Evolutionary conservation across 2,113 vertebrate genomes (phyloP), one percentile per base, ranked within the genome.

Genomic region (Bufo gargarizans): DNA sequence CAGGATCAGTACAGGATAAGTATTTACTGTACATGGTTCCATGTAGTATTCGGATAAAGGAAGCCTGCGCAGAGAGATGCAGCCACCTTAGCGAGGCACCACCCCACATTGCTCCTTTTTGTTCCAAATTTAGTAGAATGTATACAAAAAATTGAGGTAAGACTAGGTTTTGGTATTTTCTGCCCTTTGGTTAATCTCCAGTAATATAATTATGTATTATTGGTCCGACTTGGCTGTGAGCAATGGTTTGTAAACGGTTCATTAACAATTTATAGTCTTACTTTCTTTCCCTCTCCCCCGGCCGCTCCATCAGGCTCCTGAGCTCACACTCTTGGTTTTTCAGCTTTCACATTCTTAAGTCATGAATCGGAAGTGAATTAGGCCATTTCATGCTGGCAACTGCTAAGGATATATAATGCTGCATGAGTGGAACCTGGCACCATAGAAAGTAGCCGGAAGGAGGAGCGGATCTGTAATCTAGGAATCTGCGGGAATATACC

Each of bases 291-390:
- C 20, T 22, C 12, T 9, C 65, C 22, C 67, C 22, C 10, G 3
- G 11, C 4, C 16, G 69, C 22, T 45, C 67, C 67, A 13, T 19
- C 22, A 12, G n/a, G n/a, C 3, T 33, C n/a, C 11, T 16, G 43
- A 14, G 3, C 71, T 17, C 16, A 20, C 16, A 33, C 49, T 79
- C 16, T 63, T 0, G 33, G 22, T 20, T 19, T 61, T 82, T 22
- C 43, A 58, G 79, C 58, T 14, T 45, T 82, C 45, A 6, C 56
- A 43, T 67, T 72, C 69, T 72, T 69, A 13, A 49, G 33, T 63
- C n/a, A 20, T 82, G 59, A 63, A 49, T 82, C 59, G 80, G 56
- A 82, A 65, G 59, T 63, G 80, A 58, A 63, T 55, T 71, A n/a
- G 49, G 19, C 63, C 82, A 50, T 84, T 69, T 67, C 63, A 69